Conservation (phyloP, 2,113 vertebrate genomes). For the Plecturocebus donacophilus region DNA sequence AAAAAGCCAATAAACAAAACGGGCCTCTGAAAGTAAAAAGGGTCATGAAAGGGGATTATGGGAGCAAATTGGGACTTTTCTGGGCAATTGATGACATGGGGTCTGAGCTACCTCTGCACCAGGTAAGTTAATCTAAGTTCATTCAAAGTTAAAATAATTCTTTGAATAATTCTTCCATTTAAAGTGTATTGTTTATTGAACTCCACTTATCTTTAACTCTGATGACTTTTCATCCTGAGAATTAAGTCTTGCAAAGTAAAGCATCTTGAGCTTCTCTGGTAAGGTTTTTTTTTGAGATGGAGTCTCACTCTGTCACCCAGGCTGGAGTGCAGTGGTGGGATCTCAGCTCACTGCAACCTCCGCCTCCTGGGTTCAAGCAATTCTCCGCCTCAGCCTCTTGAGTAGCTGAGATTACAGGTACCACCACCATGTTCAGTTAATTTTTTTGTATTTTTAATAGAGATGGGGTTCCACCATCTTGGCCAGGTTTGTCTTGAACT, state of each 20-base stretch:
- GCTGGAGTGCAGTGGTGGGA: too few relatives aligned
- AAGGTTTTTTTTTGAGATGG: neutral
- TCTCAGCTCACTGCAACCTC: too few relatives aligned
- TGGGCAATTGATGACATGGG: neutral
- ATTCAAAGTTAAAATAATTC: neutral
- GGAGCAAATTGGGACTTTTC: neutral
- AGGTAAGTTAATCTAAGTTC: neutral
- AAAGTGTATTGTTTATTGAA: neutral
- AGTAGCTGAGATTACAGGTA: too few relatives aligned
- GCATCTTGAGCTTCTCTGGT: neutral
- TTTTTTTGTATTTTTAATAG: too few relatives aligned
- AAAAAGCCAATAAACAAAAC: neutral
- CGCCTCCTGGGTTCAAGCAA: too few relatives aligned
- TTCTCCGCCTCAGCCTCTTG: too few relatives aligned
- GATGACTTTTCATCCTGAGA: neutral
- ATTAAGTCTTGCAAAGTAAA: neutral
- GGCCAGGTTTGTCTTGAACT: too few relatives aligned
- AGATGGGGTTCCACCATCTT: too few relatives aligned
- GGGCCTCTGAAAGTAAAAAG: neutral
- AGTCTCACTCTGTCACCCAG: too few relatives aligned
- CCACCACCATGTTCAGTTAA: too few relatives aligned
- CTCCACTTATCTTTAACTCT: neutral
- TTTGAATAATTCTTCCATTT: neutral
- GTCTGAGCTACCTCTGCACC: neutral
- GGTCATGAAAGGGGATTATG: neutral